Conservation (phyloP, 2,888 invertebrate species). For the Synanthedon formicaeformis region DNA sequence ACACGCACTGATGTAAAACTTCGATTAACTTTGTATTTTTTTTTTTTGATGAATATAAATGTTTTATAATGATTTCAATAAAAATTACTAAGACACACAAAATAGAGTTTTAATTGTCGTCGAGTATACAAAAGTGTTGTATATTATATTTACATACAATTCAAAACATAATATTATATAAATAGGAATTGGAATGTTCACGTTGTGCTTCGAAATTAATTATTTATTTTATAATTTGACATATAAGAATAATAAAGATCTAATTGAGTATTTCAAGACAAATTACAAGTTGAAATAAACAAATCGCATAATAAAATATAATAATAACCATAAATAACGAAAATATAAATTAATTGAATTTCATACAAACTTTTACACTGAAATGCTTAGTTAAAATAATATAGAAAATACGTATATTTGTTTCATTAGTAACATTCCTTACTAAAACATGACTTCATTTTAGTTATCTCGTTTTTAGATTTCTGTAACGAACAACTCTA, state of each 20-base stretch:
- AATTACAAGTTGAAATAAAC: too few species aligned
- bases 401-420: background rate
- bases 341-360: too few species aligned
- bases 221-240: too few species aligned
- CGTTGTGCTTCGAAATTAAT: background rate
- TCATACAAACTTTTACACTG: too few species aligned
- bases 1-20: constrained; percentile 37
- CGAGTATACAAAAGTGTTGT: background rate
- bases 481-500: too few species aligned
- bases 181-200: background rate
- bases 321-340: too few species aligned
- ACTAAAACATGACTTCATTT: too few species aligned
- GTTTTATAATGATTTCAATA: constrained; percentile 22
- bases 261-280: too few species aligned
- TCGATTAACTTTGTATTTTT: constrained; percentile 25
- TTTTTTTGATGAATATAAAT: constrained; percentile 32
- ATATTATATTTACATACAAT: background rate
- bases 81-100: constrained; percentile 31
- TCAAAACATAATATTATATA: background rate
- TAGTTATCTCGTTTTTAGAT: too few species aligned
- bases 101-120: constrained; percentile 39
- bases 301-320: too few species aligned
- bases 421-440: too few species aligned
- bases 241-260: too few species aligned
- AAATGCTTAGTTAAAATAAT: background rate